Evolutionary conservation across 2,113 vertebrate species (phyloP).

Genomic region (Excalfactoria chinensis): DNA sequence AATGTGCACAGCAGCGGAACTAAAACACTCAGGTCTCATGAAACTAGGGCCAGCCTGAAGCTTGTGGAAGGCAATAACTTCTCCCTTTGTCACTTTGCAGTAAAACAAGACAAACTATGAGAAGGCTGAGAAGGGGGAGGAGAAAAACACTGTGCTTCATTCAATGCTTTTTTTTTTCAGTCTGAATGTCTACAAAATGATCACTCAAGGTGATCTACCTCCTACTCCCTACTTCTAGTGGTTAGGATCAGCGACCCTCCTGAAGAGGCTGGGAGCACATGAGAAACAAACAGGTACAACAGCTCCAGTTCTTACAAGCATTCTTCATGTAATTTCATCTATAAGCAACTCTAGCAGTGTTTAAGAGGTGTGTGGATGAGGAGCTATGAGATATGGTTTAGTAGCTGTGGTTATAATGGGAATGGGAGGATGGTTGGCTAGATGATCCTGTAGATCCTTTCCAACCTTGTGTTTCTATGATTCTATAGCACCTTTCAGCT

Average conservation of each 20-base stretch:
- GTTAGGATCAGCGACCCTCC: background rate
- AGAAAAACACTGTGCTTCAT: background rate
- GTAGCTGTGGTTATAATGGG: too few relatives aligned
- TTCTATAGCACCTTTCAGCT: fast-evolving
- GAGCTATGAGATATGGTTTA: too few relatives aligned
- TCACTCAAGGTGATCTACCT: background rate
- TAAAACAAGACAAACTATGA: fast-evolving
- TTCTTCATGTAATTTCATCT: fast-evolving
- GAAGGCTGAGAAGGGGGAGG: background rate
- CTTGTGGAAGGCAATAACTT: background rate
- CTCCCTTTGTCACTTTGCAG: background rate
- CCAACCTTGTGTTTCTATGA: too few relatives aligned
- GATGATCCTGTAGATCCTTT: too few relatives aligned
- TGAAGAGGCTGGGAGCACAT: background rate
- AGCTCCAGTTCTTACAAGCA: background rate
- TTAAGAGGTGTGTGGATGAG: too few relatives aligned
- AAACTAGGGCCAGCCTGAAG: fast-evolving
- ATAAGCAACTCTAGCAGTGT: background rate
- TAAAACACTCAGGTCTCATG: background rate
- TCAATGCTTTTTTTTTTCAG: background rate
- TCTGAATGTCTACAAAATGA: background rate
- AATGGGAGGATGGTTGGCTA: too few relatives aligned
- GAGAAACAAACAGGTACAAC: background rate
- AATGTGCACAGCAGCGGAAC: background rate
- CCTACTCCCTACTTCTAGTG: background rate